Percentiles rank a stretch among this genome's conserved stretches.
phyloP scores from a whole-genome alignment of 2,888 invertebrate species.

The Cantharis rustica region DNA sequence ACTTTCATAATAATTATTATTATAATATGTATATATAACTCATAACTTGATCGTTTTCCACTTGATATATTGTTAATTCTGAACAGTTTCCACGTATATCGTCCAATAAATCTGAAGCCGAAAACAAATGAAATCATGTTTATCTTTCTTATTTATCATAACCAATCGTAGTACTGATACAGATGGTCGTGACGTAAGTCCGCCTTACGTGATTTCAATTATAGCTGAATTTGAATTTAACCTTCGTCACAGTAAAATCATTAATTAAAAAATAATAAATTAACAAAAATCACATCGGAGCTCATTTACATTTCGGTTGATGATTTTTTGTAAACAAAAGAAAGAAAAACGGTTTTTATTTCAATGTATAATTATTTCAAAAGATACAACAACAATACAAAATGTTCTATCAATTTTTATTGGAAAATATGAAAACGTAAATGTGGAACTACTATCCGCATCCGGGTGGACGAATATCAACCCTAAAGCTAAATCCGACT shows the following conservation, averaged over 20 bases:
- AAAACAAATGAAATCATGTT: too few relatives aligned
- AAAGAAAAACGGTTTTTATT: background rate
- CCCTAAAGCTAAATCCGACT: background rate
- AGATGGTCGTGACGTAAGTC: background rate
- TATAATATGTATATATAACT: too few relatives aligned
- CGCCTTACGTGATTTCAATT: background rate
- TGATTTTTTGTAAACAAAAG: background rate
- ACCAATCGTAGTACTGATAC: too few relatives aligned
- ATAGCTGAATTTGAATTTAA: background rate
- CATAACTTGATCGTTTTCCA: too few relatives aligned
- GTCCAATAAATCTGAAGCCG: too few relatives aligned
- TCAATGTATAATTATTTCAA: background rate
- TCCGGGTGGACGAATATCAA: background rate
- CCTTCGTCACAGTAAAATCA: background rate
- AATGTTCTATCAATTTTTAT: background rate
- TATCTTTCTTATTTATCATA: too few relatives aligned
- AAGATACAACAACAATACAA: background rate
- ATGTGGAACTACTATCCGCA: background rate
- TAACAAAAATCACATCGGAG: background rate
- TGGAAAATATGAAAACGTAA: background rate
- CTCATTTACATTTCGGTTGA: background rate
- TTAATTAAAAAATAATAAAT: background rate
- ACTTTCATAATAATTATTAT: too few relatives aligned
- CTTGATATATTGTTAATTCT: too few relatives aligned
- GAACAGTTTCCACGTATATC: too few relatives aligned